These are phyloP conservation scores for Schizopygopsis malacanthus DNA, from an alignment of 2,797 vertebrate genomes.

Conservation along the genomic window DNA sequence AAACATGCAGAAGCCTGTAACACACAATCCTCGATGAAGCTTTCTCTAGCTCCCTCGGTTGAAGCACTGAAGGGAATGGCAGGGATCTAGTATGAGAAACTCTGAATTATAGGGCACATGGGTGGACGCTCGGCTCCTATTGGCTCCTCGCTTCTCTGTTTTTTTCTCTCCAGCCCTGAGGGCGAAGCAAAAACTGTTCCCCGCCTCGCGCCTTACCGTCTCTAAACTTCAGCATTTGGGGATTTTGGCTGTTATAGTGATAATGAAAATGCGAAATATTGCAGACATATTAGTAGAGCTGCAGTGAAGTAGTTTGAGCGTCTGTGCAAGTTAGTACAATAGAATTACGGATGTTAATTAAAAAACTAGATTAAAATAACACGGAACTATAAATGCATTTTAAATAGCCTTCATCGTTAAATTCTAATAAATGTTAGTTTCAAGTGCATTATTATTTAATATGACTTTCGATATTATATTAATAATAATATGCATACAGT, in stretches of 20 bases:
- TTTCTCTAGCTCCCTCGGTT: conserved; percentile 70
- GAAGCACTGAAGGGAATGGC: conserved; percentile 76
- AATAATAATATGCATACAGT: no score
- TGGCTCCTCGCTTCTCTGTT: conserved; percentile 81
- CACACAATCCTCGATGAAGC: conserved; percentile 62
- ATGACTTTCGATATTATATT: no score
- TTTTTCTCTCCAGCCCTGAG: conserved; percentile 73
- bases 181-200: conserved; percentile 77
- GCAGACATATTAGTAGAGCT: neutral
- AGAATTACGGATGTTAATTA: neutral
- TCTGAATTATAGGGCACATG: conserved; percentile 88
- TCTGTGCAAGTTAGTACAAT: neutral
- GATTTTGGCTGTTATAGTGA: neutral
- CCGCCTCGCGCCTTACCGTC: conserved; percentile 61
- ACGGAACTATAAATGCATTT: neutral
- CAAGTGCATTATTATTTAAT: neutral
- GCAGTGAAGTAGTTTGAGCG: neutral
- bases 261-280: conserved; percentile 2
- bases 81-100: conserved; percentile 82
- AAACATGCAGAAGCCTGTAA: conserved; percentile 44
- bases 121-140: conserved; percentile 87
- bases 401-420: neutral
- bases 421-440: neutral
- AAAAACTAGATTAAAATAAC: neutral
- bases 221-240: conserved; percentile 18